phyloP scores from a whole-genome alignment of 2,888 invertebrate genomes.

The Drosophila histrio region DNA sequence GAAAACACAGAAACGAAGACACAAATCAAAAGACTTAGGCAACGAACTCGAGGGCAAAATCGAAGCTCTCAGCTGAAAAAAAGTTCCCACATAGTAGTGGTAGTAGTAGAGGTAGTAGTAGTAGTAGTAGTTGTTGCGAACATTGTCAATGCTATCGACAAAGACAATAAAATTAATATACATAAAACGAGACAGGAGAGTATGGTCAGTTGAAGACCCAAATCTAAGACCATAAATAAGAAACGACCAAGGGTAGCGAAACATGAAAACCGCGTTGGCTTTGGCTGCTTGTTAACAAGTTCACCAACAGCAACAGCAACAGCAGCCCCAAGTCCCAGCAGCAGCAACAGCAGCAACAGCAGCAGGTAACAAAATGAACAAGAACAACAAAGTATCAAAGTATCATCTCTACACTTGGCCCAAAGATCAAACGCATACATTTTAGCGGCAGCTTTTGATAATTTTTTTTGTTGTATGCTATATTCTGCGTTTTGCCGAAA shows the following conservation, averaged over 20 bases:
- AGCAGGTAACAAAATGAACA: constrained; percentile 56
- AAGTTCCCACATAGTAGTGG: constrained; percentile 71
- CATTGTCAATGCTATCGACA: constrained; percentile 68
- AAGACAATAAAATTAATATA: constrained; percentile 77
- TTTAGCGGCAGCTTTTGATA: constrained; percentile 79
- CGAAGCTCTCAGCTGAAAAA: constrained; percentile 22
- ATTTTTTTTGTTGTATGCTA: constrained; percentile 60
- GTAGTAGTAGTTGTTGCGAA: no score
- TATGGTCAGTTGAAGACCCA: constrained; percentile 56
- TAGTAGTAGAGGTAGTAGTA: no score
- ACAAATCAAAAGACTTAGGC: constrained; percentile 71
- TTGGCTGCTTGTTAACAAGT: constrained; percentile 75
- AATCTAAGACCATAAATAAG: constrained; percentile 74
- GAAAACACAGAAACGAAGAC: constrained; percentile 31
- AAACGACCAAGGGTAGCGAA: constrained; percentile 60
- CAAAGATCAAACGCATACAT: constrained; percentile 79
- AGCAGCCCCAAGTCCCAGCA: constrained; percentile 16
- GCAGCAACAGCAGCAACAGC: constrained; percentile 17
- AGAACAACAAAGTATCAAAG: constrained; percentile 26
- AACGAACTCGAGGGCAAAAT: constrained; percentile 51
- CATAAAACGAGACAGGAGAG: constrained; percentile 53
- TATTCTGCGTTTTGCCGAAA: constrained; percentile 44
- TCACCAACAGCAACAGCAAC: constrained; percentile 56
- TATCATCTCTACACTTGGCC: constrained; percentile 62
- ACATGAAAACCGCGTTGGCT: constrained; percentile 59